Base-by-base conservation (phyloP, 2,888 invertebrate genomes). In the Subacronicta megacephala region DNA sequence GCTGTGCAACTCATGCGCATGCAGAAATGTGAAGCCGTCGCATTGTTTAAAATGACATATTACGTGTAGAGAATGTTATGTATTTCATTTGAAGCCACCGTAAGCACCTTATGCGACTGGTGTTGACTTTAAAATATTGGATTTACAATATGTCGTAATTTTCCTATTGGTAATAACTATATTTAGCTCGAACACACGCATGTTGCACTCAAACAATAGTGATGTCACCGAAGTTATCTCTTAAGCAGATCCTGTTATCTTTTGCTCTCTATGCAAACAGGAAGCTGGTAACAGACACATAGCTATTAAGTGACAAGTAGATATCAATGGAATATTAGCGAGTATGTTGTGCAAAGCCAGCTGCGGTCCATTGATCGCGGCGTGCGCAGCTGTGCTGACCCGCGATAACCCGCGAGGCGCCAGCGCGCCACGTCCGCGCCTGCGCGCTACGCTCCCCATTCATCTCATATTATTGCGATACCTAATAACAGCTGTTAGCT, bases 381-480 rank as follows among this genome's bases (percentile, higher is more conserved):
- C 73, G 75, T 56, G 67, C 82, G 78, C 74, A 72, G 72, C 78
- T 85, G 89, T 55, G 68, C 55, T 80, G 84, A 89, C 91, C 91
- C 82, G 82, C 82, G 92, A 92, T 92, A 92, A 92, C 92, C 92
- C 87, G 84, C 84, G 84, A 88, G 92, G 92, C 92, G 92, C 93
- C 92, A 81, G 76, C 76, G 74, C 59, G 80, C 73, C 72, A 80
- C 77, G 77, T 73, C 78, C 73, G 73, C 70, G 81, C 78, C 83
- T 80, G 75, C 74, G 76, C 77, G 69, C 73, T 73, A 72, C 69
- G 81, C 74, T 81, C 80, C 77, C 82, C 91, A 92, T 91, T 90
- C 91, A 92, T 88, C 85, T 85, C 80, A 60, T 38, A 53, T 73
- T 65, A 75, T 77, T 78, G 77, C 75, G 67, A 73, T 72, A 71